Evolutionary conservation across 2,113 vertebrate genomes (phyloP), one percentile per base, ranked within the genome.

Genomic region (Barnardius zonarius): DNA sequence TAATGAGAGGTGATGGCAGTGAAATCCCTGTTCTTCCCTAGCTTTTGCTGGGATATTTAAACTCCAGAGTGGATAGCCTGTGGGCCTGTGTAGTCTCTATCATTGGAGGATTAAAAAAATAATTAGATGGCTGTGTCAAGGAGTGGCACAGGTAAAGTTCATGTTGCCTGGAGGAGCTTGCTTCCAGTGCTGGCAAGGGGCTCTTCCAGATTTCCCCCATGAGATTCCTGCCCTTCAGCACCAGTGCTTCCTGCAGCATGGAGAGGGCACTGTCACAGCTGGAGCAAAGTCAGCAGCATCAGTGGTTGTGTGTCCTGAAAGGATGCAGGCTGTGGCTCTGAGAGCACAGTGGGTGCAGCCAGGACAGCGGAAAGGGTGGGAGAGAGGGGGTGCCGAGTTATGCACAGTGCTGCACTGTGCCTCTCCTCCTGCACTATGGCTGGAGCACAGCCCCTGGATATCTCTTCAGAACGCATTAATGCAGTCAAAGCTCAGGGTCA

Each of bases 341-440:
- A 49, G 75, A 78, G 19, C 7, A 11, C 28, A 18, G 72, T 3
- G 27, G 22, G 46, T 74, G 46, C 51, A 44, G 44, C 30, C 51
- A 44, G 31, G 37, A 52, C 35, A 93, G 15, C 18, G 18, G 77
- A 51, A 74, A 44, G 39, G 8, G 11, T 70, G 37, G 17, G 30
- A 85, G 55, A 39, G n/a, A 80, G 19, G 31, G 7, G 67, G 41
- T 3, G 5, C 25, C 5, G 18, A 22, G 8, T 43, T 63, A 54
- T 1, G 3, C 1, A 3, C 25, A 18, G 41, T 1, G 18, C 59
- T 77, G 39, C 13, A 6, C 31, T 1, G 0, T n/a, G 43, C 67
- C 31, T 57, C 51, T 72, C 19, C 30, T 75, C 43, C 59, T 59
- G 79, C 35, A 44, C 51, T 18, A 4, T 0, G 0, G 57, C 78